A percentile compares a stretch with the other conserved stretches of the same genome.
These are phyloP conservation scores for Mesodorylaimus sp. DNA, from an alignment of 2,888 invertebrate species.

Conservation along the genomic window DNA sequence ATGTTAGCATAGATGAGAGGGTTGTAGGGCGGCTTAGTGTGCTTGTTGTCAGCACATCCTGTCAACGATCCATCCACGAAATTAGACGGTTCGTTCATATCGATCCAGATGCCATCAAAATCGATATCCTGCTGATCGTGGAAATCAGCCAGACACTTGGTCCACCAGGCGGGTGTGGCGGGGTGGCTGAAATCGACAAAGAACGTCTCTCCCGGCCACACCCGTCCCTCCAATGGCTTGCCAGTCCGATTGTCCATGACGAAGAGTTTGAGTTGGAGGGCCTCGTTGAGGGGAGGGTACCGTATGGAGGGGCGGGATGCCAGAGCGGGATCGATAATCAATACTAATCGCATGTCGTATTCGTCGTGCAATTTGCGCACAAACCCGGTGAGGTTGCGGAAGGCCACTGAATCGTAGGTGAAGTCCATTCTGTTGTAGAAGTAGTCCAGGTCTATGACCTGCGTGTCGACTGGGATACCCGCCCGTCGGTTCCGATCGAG, in stretches of 20 bases:
- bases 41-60: constrained; percentile 18
- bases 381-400: constrained; percentile 47
- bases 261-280: constrained; percentile 41
- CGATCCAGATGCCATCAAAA: constrained; percentile 65
- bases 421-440: constrained; percentile 61
- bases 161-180: constrained; percentile 50
- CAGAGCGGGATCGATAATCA: constrained; percentile 37
- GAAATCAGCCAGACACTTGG: constrained; percentile 47
- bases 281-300: neutral
- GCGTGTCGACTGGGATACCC: constrained; percentile 40
- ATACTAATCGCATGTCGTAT: constrained; percentile 53
- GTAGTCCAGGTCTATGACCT: constrained; percentile 70
- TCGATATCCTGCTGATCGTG: constrained; percentile 34
- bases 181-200: constrained; percentile 68
- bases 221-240: constrained; percentile 52
- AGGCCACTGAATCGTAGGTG: constrained; percentile 48
- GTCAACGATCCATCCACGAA: constrained; percentile 36
- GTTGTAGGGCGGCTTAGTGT: constrained; percentile 23
- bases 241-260: constrained; percentile 45
- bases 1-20: constrained; percentile 14
- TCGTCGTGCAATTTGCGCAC: constrained; percentile 46
- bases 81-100: constrained; percentile 71
- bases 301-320: neutral
- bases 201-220: constrained; percentile 30
- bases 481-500: constrained; percentile 27